Evolutionary conservation across 2,888 invertebrate genomes (phyloP), one percentile per base, ranked within the genome.

Genomic region (Synanthedon vespiformis): DNA sequence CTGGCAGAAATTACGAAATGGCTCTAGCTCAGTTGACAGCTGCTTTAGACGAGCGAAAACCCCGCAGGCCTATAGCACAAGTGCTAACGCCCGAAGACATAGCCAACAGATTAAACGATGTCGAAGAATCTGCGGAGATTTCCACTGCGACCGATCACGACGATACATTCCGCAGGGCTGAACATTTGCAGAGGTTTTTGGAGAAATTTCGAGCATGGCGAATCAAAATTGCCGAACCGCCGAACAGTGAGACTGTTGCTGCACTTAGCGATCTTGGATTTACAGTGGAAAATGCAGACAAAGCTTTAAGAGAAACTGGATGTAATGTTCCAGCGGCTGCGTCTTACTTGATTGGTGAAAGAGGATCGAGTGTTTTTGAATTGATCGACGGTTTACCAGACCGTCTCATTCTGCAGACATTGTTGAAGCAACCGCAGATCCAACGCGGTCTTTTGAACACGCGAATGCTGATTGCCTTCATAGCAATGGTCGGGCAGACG

Each of bases 311-410:
- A 0, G 58, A 62, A 14, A 86, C 86, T 0, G 87, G 87, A 0
- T 74, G 77, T 41, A 85, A 84, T 51, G 77, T 84, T 0, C 85
- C 87, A 0, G 87, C 87, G 2, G 86, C 87, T 0, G 86, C 85
- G 0, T 79, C 85, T 0, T 87, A 80, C 70, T 55, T 87, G 16
- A 73, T 84, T 1, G 87, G 87, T 1, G 87, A 87, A 55, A 61
- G 87, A 34, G 82, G 86, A 0, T 82, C 86, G 0, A 85, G 85
- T 54, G 65, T 87, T 1, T 86, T 84, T 47, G 87, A 87, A 57
- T 60, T 87, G 1, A 65, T 86, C 0, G 73, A 81, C 40, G 87
- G 87, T 0, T 57, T 87, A 11, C 87, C 87, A 0, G 84, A 86
- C 48, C 81, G 87, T 0, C 52, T 68, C 27, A 84, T 87, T 2